Conservation (phyloP, 2,797 vertebrate species). For the Propithecus deckenii region DNA sequence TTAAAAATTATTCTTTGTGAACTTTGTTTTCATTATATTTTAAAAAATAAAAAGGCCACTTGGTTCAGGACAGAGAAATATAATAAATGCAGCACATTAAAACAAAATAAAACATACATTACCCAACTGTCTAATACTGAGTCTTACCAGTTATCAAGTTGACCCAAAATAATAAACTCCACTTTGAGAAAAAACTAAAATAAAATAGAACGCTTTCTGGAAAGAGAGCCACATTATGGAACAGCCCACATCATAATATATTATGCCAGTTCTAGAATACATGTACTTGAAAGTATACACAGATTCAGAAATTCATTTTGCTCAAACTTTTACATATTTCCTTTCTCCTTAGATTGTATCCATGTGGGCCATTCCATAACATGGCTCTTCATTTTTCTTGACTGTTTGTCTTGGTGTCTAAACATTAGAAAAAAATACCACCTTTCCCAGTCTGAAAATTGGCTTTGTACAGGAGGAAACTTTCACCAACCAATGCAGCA, state of each 20-base stretch:
- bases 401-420: background rate
- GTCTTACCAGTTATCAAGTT: conserved; percentile 68
- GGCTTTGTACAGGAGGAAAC: background rate
- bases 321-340: too few species aligned
- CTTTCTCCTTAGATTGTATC: too few species aligned
- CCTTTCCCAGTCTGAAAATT: background rate
- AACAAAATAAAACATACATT: conserved; percentile 73
- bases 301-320: too few species aligned
- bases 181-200: conserved; percentile 5
- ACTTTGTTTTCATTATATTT: conserved; percentile 72
- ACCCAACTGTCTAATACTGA: conserved; percentile 59
- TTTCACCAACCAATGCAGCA: background rate
- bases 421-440: background rate
- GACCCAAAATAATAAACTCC: conserved; percentile 68
- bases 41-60: conserved; percentile 75
- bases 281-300: too few species aligned
- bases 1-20: conserved; percentile 76
- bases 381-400: background rate
- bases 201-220: background rate
- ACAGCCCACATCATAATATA: background rate
- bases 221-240: background rate
- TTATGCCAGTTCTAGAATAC: too few species aligned
- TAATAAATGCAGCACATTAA: conserved; percentile 72
- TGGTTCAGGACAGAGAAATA: conserved; percentile 65
- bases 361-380: too few species aligned